Base-by-base conservation (phyloP, 2,797 vertebrate species). In the Manis pentadactyla region DNA sequence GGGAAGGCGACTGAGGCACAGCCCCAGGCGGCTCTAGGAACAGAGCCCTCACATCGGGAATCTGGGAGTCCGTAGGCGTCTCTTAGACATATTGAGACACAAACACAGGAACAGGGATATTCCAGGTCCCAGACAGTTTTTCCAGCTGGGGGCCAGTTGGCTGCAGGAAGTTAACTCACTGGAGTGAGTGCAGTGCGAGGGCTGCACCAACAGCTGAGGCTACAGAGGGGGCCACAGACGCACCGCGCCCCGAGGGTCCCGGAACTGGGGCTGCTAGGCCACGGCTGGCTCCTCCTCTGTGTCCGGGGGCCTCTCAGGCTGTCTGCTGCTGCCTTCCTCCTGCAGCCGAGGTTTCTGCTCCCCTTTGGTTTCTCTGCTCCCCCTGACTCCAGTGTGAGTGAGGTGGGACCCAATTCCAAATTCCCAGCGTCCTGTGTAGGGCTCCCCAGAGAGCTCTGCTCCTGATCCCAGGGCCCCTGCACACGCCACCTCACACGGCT, bases 171-270 rank as follows among this genome's bases (percentile, higher is more conserved):
- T 11, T 0, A 15, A 9, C 29, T 15, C 11, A 2, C 15, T 23
- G 4, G 23, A 55, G 46, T 10, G 9, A 7, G 59, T 27, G 29
- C 11, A 11, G 1, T 4, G 0, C 0, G 10, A 37, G 46, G 14
- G 3, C n/a, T 8, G 25, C 64, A 8, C 1, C 1, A 19, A 21
- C 4, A 1, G 29, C 25, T 0, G 7, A 49, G 59, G 31, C 11
- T 10, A 7, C 29, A 2, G 12, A 29, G 7, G 23, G 53, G 19
- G 25, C 13, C 37, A 11, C 37, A 27, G 68, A 10, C 29, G 8
- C 1, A 5, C 1, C 0, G 51, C 7, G 0, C 17, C 73, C 4
- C 8, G 55, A 23, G 37, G 69, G 17, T 8, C 69, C 68, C 0
- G 2, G 27, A 49, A 34, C 1, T 12, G 17, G 8, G 49, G 57